phyloP scores from a whole-genome alignment of 2,888 invertebrate genomes.

The Eudasyphora cyanicolor region DNA sequence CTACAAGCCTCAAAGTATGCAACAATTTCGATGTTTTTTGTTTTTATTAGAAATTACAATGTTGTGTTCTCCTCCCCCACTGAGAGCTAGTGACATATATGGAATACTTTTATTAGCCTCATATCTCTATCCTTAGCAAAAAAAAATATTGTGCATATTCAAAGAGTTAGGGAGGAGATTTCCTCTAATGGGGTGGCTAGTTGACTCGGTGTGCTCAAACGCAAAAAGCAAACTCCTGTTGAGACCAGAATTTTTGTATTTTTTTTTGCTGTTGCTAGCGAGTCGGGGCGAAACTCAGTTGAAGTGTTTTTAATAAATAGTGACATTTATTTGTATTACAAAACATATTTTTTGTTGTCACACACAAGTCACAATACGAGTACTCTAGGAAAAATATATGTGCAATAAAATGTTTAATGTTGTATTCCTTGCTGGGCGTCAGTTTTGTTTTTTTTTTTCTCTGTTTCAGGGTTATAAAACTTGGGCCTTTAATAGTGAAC shows the following conservation, averaged over 20 bases:
- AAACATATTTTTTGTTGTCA: neutral
- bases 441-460: neutral
- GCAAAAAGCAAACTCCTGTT: conserved; percentile 40
- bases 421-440: neutral
- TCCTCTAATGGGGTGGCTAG: neutral
- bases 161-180: neutral
- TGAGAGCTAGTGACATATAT: neutral
- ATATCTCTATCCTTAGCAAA: too few relatives aligned
- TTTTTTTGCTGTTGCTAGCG: neutral
- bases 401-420: neutral
- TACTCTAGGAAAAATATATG: too few relatives aligned
- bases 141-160: neutral
- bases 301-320: conserved; percentile 57
- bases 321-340: conserved; percentile 59
- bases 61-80: neutral
- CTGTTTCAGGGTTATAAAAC: conserved; percentile 4
- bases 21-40: conserved; percentile 9
- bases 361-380: neutral
- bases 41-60: neutral
- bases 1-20: neutral
- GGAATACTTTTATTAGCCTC: conserved; percentile 10
- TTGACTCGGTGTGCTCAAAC: neutral
- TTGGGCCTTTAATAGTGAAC: neutral
- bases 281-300: conserved; percentile 36
- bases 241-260: conserved; percentile 19